Percentiles rank a stretch among this genome's conserved stretches.
Evolutionary conservation across 2,888 invertebrate genomes (phyloP).

Genomic region (Minunthozetes semirufus): DNA sequence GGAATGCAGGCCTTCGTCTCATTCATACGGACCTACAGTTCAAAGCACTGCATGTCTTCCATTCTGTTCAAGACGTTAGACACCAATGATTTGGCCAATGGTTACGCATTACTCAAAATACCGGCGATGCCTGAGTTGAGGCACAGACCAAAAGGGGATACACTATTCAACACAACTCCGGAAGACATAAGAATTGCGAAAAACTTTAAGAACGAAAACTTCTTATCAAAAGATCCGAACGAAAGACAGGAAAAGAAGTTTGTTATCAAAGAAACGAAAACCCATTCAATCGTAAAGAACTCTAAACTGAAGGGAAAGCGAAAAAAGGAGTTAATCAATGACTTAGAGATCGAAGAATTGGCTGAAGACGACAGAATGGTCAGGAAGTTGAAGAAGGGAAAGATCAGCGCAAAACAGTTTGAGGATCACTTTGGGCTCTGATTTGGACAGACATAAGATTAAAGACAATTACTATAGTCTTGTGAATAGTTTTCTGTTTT

Average conservation of each 20-base stretch:
- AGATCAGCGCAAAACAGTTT: constrained; percentile 55
- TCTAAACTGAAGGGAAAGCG: constrained; percentile 58
- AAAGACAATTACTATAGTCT: constrained; percentile 42
- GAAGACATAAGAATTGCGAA: constrained; percentile 34
- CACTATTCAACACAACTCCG: constrained; percentile 1
- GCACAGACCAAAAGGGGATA: constrained; percentile 43
- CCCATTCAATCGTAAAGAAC: constrained; percentile 54
- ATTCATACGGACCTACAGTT: constrained; percentile 77
- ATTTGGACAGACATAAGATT: not conserved
- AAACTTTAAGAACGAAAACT: constrained; percentile 27
- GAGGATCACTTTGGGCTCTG: constrained; percentile 48
- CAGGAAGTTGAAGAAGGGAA: constrained; percentile 77
- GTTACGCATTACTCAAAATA: constrained; percentile 80
- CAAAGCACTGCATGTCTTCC: constrained; percentile 35
- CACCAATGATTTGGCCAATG: constrained; percentile 70
- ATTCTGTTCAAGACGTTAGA: constrained; percentile 61
- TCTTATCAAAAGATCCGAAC: not conserved
- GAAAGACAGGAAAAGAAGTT: constrained; percentile 43
- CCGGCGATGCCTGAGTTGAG: constrained; percentile 94
- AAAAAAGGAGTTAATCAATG: constrained; percentile 45
- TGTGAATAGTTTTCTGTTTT: not conserved
- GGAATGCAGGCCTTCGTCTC: constrained; percentile 90
- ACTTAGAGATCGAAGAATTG: constrained; percentile 47
- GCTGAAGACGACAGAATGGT: constrained; percentile 65
- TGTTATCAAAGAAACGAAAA: not conserved